Evolutionary conservation across 53 echinoderm and acorn worm genomes (phyloP).

Genomic region (Hippasteria phrygiana): DNA sequence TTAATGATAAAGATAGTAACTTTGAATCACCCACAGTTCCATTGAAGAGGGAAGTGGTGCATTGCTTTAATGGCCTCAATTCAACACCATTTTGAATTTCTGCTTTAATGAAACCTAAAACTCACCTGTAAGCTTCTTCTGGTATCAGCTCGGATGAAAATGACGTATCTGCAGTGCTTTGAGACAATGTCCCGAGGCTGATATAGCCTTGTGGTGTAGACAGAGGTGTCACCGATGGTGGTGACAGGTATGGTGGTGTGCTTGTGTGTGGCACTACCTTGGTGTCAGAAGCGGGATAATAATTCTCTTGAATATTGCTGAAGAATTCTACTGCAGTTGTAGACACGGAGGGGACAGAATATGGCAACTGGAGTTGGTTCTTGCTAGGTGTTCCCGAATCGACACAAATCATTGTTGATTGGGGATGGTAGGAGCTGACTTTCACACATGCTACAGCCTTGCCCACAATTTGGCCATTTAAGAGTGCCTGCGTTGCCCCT

Average conservation of each 20-base stretch:
- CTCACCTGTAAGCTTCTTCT: constrained; percentile 41
- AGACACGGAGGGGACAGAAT: not conserved
- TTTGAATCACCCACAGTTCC: no score
- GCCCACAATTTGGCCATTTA: constrained; percentile 20
- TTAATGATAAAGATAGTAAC: no score
- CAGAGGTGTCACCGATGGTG: not conserved
- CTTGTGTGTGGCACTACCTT: not conserved
- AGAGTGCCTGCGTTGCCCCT: constrained; percentile 29
- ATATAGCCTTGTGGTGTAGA: constrained; percentile 10
- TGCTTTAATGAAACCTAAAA: not conserved
- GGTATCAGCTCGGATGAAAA: constrained; percentile 14
- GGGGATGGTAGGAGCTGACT: not conserved
- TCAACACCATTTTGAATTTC: no score
- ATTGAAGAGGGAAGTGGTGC: no score
- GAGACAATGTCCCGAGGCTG: constrained; percentile 14
- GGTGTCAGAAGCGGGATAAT: constrained; percentile 46
- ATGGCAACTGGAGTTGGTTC: constrained; percentile 7
- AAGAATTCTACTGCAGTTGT: not conserved
- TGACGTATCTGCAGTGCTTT: not conserved
- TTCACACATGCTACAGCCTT: not conserved
- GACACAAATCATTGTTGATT: constrained; percentile 16
- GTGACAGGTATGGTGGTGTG: not conserved
- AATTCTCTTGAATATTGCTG: not conserved
- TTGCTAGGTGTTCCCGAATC: constrained; percentile 40
- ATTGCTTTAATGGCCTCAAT: no score